These are phyloP conservation scores for Physocephala rufipes DNA, from an alignment of 2,888 invertebrate species.

Conservation along the genomic window DNA sequence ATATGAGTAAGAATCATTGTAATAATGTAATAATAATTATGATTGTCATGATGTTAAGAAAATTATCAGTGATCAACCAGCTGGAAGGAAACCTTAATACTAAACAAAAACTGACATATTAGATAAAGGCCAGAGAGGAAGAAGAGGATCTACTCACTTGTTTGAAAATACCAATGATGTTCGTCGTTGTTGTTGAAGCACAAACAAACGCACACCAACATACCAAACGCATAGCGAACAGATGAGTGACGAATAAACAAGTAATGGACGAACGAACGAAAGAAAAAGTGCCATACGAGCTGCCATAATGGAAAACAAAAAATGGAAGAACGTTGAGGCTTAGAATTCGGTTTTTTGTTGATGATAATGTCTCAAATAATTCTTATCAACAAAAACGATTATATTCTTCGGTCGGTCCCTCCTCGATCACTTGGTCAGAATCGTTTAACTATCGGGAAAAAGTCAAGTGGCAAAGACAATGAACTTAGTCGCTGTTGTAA, in stretches of 20 bases:
- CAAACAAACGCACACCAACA: neutral
- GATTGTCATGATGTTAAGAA: constrained; percentile 20
- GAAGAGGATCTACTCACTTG: constrained; percentile 29
- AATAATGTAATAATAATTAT: neutral
- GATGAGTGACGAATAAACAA: neutral
- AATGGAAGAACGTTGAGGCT: neutral
- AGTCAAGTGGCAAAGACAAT: neutral
- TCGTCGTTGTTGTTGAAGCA: constrained; percentile 14
- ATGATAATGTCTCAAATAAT: constrained; percentile 41
- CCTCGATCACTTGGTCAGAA: neutral
- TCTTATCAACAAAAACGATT: constrained; percentile 22
- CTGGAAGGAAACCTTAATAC: constrained; percentile 2
- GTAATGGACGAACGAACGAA: neutral
- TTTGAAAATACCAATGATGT: constrained; percentile 40
- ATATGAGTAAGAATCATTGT: no score
- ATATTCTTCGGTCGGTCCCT: neutral
- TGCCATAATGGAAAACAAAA: neutral
- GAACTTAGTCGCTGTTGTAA: neutral
- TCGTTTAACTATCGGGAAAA: no score
- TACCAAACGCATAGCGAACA: neutral
- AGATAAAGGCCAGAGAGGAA: constrained; percentile 11
- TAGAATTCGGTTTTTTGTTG: constrained; percentile 39
- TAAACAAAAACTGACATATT: constrained; percentile 35
- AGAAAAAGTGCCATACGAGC: neutral
- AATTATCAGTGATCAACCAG: neutral